A percentile compares a stretch with the other conserved stretches of the same genome.
phyloP scores from a whole-genome alignment of 2,797 vertebrate species.

The Parambassis ranga region DNA sequence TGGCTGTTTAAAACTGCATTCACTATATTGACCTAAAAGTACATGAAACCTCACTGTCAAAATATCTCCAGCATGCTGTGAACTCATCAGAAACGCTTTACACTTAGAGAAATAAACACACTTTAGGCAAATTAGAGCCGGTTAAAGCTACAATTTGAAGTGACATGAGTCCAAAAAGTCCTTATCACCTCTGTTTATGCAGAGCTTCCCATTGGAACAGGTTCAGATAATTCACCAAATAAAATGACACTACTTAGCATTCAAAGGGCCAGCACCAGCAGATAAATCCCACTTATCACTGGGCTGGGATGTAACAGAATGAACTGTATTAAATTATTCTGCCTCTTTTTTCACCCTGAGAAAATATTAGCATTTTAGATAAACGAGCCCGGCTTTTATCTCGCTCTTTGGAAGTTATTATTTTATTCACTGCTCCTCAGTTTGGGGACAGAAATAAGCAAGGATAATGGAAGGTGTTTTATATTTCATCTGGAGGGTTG shows the following conservation, averaged over 20 bases:
- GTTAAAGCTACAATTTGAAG: conserved; percentile 34
- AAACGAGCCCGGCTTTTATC: conserved; percentile 60
- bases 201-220: conserved; percentile 16
- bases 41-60: neutral
- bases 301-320: conserved; percentile 38
- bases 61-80: no score
- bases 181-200: conserved; percentile 67
- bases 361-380: conserved; percentile 67
- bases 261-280: conserved; percentile 39
- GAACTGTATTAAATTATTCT: conserved; percentile 58
- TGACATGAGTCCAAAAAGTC: conserved; percentile 30
- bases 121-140: conserved; percentile 10
- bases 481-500: conserved; percentile 57
- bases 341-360: neutral
- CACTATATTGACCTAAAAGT: no score
- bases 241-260: conserved; percentile 58
- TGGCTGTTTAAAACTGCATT: no score
- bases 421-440: conserved; percentile 31
- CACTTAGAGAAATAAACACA: conserved; percentile 1
- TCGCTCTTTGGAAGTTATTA: conserved; percentile 42
- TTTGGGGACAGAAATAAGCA: conserved; percentile 27
- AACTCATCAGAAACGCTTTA: no score
- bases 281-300: conserved; percentile 64
- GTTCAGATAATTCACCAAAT: conserved; percentile 53
- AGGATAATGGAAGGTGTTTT: conserved; percentile 47